Percentiles rank a stretch among this genome's conserved stretches.
Conservation (phyloP, 2,888 invertebrate species). For the Mythimna lalbum region DNA sequence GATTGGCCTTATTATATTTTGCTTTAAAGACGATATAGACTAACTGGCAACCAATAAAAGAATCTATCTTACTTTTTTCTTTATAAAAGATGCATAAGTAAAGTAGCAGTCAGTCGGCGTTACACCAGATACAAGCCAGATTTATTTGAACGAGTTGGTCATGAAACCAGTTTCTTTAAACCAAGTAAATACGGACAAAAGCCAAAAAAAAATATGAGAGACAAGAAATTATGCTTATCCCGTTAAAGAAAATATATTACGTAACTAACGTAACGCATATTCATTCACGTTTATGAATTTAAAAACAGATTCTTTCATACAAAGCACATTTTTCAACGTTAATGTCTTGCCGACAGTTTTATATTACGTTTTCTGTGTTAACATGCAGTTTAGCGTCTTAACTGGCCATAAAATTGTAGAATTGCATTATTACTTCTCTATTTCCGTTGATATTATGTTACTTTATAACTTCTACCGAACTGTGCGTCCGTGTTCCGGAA, state of each 20-base stretch:
- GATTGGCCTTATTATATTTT: too few species aligned
- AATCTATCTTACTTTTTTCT: neutral
- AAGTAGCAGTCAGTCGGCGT: neutral
- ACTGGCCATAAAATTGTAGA: constrained; percentile 54
- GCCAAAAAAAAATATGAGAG: constrained; percentile 26
- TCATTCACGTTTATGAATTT: constrained; percentile 51
- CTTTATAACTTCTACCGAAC: constrained; percentile 25
- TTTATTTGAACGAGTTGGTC: constrained; percentile 1
- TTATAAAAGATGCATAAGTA: neutral
- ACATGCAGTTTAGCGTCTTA: constrained; percentile 52
- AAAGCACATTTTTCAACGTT: constrained; percentile 42
- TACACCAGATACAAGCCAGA: constrained; percentile 4
- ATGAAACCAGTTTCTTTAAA: constrained; percentile 35
- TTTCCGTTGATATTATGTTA: constrained; percentile 44
- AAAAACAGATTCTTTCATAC: constrained; percentile 48
- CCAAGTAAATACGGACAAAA: constrained; percentile 18
- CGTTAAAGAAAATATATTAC: constrained; percentile 43
- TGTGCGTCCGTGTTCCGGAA: neutral
- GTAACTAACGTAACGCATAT: constrained; percentile 26
- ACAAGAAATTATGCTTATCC: constrained; percentile 36
- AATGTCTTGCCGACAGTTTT: constrained; percentile 55
- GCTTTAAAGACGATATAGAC: neutral
- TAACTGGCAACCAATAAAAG: neutral
- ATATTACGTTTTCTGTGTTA: constrained; percentile 57
- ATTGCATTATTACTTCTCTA: constrained; percentile 57